Base-by-base conservation (phyloP, 1,140 invertebrate genomes). In the Eriosoma lanigerum region DNA sequence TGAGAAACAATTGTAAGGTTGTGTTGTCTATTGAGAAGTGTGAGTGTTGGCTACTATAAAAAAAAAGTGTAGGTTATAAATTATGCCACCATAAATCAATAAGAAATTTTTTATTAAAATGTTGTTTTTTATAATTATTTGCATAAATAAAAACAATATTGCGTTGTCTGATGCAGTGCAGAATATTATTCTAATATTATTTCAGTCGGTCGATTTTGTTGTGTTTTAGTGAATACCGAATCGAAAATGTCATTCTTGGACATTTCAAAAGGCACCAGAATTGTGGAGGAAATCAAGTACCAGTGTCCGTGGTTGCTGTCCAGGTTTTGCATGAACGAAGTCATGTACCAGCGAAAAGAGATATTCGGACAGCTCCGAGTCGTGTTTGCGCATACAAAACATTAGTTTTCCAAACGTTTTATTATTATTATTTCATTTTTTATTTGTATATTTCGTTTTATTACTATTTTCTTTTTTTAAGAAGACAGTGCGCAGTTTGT, bases 241-340 rank as follows among this genome's bases (percentile, higher is more conserved):
- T 58, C 75, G n/a, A 38, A 78, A 78, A 82, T 90, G 83, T 90
- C 91, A 82, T 86, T 86, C 83, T 90, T 91, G 75, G 85, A 81
- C 19, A 82, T 86, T 15, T 81, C 82, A 0, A 83, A 85, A 8
- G 87, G 89, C 73, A 89, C 90, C 0, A 85, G 86, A 38, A 89
- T 89, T 82, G 84, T 85, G 48, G 91, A 92, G 85, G 87, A 85
- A 10, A 87, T 92, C 24, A 83, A 87, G 29, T 92, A 90, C 83
- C 88, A 92, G 83, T 92, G 91, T 82, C 90, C 91, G 1, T 85
- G 88, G 13, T 81, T 89, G 0, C 85, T 92, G 54, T 87, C 88
- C 13, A 76, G 32, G 2, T 85, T 90, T 75, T 92, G 91, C 81
- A 83, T 86, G 24, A 87, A 86, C 46, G 90, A 92, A 86, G 87